A percentile compares a stretch with the other conserved stretches of the same genome.
Evolutionary conservation across 2,888 invertebrate species (phyloP).

Genomic region (Noctua pronuba): DNA sequence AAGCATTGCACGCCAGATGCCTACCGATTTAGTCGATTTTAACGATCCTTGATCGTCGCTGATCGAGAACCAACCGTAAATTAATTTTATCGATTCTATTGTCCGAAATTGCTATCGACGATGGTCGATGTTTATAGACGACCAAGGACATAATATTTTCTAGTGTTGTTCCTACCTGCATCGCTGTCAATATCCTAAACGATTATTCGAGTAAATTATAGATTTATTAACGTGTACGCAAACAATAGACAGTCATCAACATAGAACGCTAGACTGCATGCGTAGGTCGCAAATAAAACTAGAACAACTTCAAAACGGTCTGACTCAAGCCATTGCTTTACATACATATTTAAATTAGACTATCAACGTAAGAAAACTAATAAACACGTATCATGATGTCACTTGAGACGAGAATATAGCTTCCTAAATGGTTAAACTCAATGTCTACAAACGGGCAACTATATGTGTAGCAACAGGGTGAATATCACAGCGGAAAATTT

Average conservation of each 20-base stretch:
- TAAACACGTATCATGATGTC: conserved; percentile 60
- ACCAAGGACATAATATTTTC: background rate
- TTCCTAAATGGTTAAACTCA: conserved; percentile 49
- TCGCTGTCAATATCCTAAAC: background rate
- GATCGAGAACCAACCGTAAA: background rate
- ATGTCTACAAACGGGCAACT: conserved; percentile 41
- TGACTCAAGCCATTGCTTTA: conserved; percentile 21
- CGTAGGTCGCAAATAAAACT: conserved; percentile 33
- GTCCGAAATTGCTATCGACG: background rate
- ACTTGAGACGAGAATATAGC: conserved; percentile 38
- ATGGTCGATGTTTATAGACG: background rate
- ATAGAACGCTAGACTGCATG: conserved; percentile 1
- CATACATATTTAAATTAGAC: conserved; percentile 30
- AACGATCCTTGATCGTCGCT: background rate
- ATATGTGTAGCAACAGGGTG: background rate
- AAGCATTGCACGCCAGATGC: conserved; percentile 1
- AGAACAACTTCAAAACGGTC: conserved; percentile 14
- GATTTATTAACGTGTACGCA: background rate
- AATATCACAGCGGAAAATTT: no score
- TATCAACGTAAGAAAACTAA: conserved; percentile 35
- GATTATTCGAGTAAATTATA: background rate
- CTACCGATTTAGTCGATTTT: background rate
- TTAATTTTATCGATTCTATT: conserved; percentile 14
- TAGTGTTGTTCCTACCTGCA: background rate
- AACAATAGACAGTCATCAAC: conserved; percentile 9